Conservation (phyloP, 1,140 invertebrate genomes). For the Drosophila prosaltans region DNA sequence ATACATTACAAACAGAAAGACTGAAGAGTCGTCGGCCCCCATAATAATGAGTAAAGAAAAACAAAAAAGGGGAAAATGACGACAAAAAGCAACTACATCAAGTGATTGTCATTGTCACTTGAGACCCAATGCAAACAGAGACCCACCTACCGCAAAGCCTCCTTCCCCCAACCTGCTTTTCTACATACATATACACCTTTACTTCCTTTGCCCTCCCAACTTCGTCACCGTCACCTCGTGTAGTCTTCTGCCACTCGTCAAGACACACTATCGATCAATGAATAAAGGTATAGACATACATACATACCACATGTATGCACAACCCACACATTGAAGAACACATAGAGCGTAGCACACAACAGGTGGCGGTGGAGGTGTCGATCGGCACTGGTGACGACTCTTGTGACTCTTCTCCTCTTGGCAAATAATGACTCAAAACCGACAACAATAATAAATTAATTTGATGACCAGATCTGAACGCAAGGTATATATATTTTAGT, state of each 20-base stretch:
- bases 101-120: conserved; percentile 76
- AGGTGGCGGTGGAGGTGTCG: not conserved
- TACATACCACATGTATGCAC: not conserved
- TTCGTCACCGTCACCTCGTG: not conserved
- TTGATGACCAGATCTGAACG: not conserved
- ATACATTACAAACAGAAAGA: conserved; percentile 27
- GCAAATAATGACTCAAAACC: no score
- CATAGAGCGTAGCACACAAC: not conserved
- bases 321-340: not conserved
- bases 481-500: not conserved
- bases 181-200: not conserved
- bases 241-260: not conserved
- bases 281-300: not conserved
- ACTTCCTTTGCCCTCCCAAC: not conserved
- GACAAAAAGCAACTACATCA: conserved; percentile 47
- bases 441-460: no score
- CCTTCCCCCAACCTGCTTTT: not conserved
- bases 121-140: conserved; percentile 62
- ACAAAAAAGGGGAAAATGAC: conserved; percentile 43
- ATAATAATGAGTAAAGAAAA: conserved; percentile 55
- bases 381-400: no score
- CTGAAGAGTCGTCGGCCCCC: conserved; percentile 48
- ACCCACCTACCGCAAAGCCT: conserved; percentile 17
- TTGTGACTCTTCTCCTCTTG: no score
- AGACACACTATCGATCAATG: conserved; percentile 6